Evolutionary conservation across 2,113 vertebrate species (phyloP), one percentile per base, ranked within the genome.

Genomic region (Anolis carolinensis): DNA sequence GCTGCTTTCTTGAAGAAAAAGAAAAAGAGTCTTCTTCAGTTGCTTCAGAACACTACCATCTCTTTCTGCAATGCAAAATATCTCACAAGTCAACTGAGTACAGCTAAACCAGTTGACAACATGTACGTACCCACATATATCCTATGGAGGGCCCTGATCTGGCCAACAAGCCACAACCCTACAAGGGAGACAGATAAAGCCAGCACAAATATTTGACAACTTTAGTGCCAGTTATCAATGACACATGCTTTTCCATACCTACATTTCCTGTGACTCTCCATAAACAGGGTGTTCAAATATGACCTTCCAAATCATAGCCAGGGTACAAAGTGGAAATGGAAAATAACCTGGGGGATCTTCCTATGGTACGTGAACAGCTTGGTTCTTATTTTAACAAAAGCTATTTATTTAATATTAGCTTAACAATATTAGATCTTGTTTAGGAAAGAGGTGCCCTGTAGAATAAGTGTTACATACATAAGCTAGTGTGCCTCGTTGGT

Each of bases 121-220:
- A 86, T 86, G 6, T 18, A 71, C 76, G 8, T 18, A 71, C 76
- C 74, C 30, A 4, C 39, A 50, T 21, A n/a, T 9, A 48, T 71
- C 68, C 20, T 52, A n/a, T 10, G 55, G 34, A 48, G 21, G 36
- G 71, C 27, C 11, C 9, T 32, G 30, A 50, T 32, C 73, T 65
- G 65, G 9, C 4, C 36, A 81, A 39, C 18, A 48, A 84, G 48
- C 39, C 71, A 67, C 78, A 81, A 62, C n/a, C 44, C 65, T 65
- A 48, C 59, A 81, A 34, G 39, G 44, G 59, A n/a, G 55, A 25
- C 44, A 75, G n/a, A 81, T 36, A 75, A 44, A 21, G 85, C 85
- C 85, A 86, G 59, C 30, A 62, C 71, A 86, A 86, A 86, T 81
- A 81, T 86, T 86, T 86, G 68, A 62, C 30, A 81, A 75, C 39